These are phyloP conservation scores for Drosophila stalkeri DNA, from an alignment of 2,888 invertebrate genomes.

Conservation along the genomic window DNA sequence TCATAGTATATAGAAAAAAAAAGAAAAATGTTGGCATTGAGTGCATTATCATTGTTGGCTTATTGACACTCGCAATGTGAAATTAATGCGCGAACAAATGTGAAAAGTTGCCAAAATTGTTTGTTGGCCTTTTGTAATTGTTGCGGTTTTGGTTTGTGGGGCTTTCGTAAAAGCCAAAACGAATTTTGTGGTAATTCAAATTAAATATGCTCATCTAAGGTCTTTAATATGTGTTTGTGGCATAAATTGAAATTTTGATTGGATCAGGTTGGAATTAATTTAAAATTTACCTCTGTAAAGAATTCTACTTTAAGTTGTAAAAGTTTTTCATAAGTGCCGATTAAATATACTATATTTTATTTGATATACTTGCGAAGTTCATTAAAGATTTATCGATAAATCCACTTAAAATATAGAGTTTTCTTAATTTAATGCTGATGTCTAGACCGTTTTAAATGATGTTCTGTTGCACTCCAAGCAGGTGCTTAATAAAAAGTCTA, in stretches of 20 bases:
- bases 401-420: background rate
- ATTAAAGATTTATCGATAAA: too few relatives aligned
- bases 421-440: background rate
- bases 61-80: conserved; percentile 64
- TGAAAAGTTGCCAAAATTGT: conserved; percentile 68
- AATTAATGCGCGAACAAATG: conserved; percentile 66
- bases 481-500: conserved; percentile 2
- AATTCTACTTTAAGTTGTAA: too few relatives aligned
- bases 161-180: conserved; percentile 16
- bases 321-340: background rate
- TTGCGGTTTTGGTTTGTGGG: conserved; percentile 50
- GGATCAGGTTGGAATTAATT: background rate
- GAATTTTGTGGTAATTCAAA: conserved; percentile 44
- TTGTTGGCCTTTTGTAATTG: conserved; percentile 60
- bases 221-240: background rate
- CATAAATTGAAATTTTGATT: conserved; percentile 16
- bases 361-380: too few relatives aligned
- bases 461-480: background rate
- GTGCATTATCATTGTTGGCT: conserved; percentile 64
- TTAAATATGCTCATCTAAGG: conserved; percentile 4
- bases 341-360: background rate
- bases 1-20: background rate
- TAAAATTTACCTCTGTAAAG: background rate
- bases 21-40: conserved; percentile 32
- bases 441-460: background rate